A percentile compares a stretch with the other conserved stretches of the same genome.
These are phyloP conservation scores for Anguilla obscura DNA, from an alignment of 2,797 vertebrate genomes.

Conservation along the genomic window DNA sequence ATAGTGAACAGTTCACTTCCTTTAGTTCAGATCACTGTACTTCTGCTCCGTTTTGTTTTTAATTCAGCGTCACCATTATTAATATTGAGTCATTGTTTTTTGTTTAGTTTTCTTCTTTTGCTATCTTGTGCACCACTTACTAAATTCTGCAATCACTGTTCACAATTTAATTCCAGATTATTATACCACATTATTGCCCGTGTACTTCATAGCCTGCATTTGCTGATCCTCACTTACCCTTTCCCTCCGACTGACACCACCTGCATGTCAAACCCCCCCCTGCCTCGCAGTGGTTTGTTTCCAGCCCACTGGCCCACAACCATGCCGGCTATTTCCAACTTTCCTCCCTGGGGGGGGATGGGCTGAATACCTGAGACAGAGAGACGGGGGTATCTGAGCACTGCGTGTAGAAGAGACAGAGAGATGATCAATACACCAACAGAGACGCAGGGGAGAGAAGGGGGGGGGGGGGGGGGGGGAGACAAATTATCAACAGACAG, in stretches of 20 bases:
- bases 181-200: background rate
- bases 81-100: background rate
- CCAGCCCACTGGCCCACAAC: slow-evolving; percentile 93
- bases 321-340: slow-evolving; percentile 92
- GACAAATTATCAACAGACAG: background rate
- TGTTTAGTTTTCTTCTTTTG: background rate
- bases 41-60: background rate
- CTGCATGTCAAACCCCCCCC: slow-evolving; percentile 88
- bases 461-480: background rate
- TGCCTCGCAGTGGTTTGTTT: slow-evolving; percentile 83
- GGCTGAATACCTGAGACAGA: slow-evolving; percentile 81
- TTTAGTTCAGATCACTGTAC: background rate
- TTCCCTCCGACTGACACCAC: slow-evolving; percentile 89
- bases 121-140: background rate
- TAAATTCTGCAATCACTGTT: background rate
- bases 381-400: slow-evolving; percentile 8
- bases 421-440: background rate
- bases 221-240: slow-evolving; percentile 69
- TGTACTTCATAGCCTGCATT: background rate
- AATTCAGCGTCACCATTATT: background rate
- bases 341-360: slow-evolving; percentile 89
- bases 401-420: background rate
- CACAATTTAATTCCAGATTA: background rate
- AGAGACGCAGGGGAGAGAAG: background rate
- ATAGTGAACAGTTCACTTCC: background rate